Conservation (phyloP, 2,888 invertebrate species). For the Philereme vetulata region DNA sequence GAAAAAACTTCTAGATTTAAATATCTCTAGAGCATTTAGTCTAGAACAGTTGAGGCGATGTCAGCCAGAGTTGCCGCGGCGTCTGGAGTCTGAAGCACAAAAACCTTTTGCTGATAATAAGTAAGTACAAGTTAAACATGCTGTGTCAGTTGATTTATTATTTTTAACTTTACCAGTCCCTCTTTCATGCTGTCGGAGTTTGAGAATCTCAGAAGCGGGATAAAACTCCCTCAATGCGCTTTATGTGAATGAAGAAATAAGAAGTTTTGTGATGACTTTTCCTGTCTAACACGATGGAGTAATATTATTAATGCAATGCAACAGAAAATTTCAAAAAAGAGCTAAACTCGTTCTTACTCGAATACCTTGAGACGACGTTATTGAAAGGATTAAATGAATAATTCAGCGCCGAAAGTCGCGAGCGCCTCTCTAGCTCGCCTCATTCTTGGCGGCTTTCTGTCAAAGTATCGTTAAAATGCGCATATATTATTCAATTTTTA, state of each 20-base stretch:
- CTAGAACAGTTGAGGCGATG: conserved; percentile 49
- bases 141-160: conserved; percentile 43
- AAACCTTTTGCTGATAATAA: conserved; percentile 43
- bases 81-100: conserved; percentile 39
- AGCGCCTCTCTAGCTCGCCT: conserved; percentile 58
- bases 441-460: conserved; percentile 58
- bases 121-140: conserved; percentile 38
- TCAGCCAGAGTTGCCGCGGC: conserved; percentile 47
- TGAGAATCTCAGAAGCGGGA: conserved; percentile 24
- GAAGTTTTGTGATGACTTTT: conserved; percentile 6
- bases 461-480: conserved; percentile 67
- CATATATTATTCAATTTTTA: conserved; percentile 64
- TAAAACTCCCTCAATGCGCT: conserved; percentile 29
- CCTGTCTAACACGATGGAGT: conserved; percentile 2
- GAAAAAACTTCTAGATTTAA: conserved; percentile 67
- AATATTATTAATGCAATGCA: conserved; percentile 47
- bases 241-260: conserved; percentile 17
- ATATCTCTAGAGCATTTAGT: conserved; percentile 68
- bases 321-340: conserved; percentile 51
- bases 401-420: conserved; percentile 68
- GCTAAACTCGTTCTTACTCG: conserved; percentile 48
- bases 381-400: conserved; percentile 77
- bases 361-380: conserved; percentile 61
- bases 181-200: conserved; percentile 30
- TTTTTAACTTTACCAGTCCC: conserved; percentile 29